Base-by-base conservation (phyloP, 2,113 vertebrate genomes). In the Oreochromis tanganicae region DNA sequence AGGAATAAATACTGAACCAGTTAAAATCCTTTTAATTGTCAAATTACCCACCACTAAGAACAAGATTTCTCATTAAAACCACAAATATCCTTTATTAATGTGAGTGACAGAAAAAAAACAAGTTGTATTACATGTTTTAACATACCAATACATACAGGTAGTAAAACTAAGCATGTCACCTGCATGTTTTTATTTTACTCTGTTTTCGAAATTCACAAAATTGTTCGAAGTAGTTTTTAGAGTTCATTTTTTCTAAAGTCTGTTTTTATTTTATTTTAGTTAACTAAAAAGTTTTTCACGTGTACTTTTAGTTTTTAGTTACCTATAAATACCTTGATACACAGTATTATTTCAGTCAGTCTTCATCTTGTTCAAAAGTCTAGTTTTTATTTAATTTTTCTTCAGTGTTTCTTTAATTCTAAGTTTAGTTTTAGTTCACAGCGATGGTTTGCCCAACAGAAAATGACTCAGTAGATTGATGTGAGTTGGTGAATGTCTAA, bases 201-300 rank as follows among this genome's bases (percentile, higher is more conserved):
- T 0, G 3, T 66, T 66, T 66, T 66, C 1, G 0, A 66, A n/a
- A 66, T 66, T 38, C 17, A 38, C 4, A 0, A 66, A 38, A 5
- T n/a, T n/a, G 17, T 66, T 66, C 34, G 10, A n/a, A 38, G 38
- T 66, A 2, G 34, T 66, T 66, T 66, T 63, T 19, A 19, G 59
- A 63, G 17, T 63, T 36, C 34, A 29, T 34, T 1, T 2, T 63
- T 36, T 63, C 11, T 66, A 4, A n/a, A 66, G 32, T 66, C 17
- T n/a, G 2, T 3, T 2, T 8, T 14, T 16, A 1, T 10, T 38
- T 29, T 32, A 36, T 61, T 63, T 16, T 16, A 34, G 32, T n/a
- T 66, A 1, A 7, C 32, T n/a, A n/a, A 63, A 63, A 63, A 1
- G 32, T 36, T 63, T 63, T 63, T 63, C 17, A n/a, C 0, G 5